Percentiles rank a stretch among this genome's conserved stretches.
These are phyloP conservation scores for Drosophila testacea DNA, from an alignment of 2,888 invertebrate species.

Conservation along the genomic window DNA sequence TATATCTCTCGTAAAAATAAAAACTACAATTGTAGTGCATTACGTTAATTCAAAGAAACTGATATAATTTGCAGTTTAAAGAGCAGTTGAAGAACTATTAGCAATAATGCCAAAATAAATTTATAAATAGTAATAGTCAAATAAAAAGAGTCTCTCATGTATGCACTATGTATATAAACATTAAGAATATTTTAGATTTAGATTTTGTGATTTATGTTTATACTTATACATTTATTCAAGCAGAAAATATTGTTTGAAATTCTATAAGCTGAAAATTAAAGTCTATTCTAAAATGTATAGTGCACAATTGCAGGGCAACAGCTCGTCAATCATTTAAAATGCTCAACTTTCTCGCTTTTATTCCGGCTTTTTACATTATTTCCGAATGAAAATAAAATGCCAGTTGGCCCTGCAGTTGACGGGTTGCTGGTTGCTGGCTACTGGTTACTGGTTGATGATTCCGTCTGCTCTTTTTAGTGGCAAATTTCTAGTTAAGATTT, in stretches of 20 bases:
- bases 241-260: too few species aligned
- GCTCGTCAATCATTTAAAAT: not conserved
- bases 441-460: not conserved
- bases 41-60: too few species aligned
- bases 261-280: too few species aligned
- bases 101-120: not conserved
- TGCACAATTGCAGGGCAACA: conserved; percentile 4
- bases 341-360: not conserved
- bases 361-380: conserved; percentile 4
- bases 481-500: conserved; percentile 37
- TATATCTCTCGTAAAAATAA: too few species aligned
- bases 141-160: too few species aligned
- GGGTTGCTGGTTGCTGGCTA: not conserved
- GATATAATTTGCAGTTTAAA: too few species aligned
- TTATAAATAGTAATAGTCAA: not conserved
- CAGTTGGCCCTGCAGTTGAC: not conserved
- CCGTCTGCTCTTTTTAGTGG: conserved; percentile 7
- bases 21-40: too few species aligned
- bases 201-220: too few species aligned
- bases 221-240: too few species aligned
- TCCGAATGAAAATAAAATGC: conserved; percentile 1
- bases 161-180: not conserved
- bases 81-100: too few species aligned
- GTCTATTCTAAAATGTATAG: too few species aligned
- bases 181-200: not conserved